Evolutionary conservation across 2,888 invertebrate species (phyloP), one percentile per base, ranked within the genome.

Genomic region (Eumerus sabulonum): DNA sequence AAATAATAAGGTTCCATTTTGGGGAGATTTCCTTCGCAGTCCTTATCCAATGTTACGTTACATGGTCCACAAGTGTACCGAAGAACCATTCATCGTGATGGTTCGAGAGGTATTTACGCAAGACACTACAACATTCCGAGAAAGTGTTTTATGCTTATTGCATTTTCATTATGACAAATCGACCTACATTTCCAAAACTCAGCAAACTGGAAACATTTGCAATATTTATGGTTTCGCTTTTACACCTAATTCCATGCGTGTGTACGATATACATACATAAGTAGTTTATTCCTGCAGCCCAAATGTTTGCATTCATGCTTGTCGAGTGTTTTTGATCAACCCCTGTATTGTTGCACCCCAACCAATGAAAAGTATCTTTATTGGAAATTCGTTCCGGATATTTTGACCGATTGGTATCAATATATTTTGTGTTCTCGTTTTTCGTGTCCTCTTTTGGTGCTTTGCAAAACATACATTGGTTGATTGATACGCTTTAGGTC

Each of bases 161-260:
- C 82, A 35, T 71, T 79, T 81, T 82, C 79, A 82, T 82, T 76
- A 76, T 83, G 82, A 82, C 70, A 79, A 83, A 82, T 82, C 70
- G 81, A 44, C 51, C 11, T 17, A 51, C 77, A 82, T 76, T 63
- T 70, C 67, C 18, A 70, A 53, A 76, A 76, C 62, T 62, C 74
- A 67, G 60, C 48, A 72, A 82, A 82, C 70, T 73, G 82, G 72
- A 83, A 83, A 83, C 66, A 72, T 76, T 70, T 54, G 60, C 64
- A 71, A 79, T 82, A 82, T 82, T 82, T 82, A 82, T 82, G 76
- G 60, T 67, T 74, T 51, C 70, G 64, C 70, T 82, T 74, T 82
- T 76, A 73, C 82, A 83, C 82, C 82, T 83, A 79, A 83, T 82
- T 76, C 79, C 48, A 63, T 72, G 74, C 68, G 71, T 42, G 27